phyloP scores from a whole-genome alignment of 1,140 invertebrate species.

The Ceratina australensis region DNA sequence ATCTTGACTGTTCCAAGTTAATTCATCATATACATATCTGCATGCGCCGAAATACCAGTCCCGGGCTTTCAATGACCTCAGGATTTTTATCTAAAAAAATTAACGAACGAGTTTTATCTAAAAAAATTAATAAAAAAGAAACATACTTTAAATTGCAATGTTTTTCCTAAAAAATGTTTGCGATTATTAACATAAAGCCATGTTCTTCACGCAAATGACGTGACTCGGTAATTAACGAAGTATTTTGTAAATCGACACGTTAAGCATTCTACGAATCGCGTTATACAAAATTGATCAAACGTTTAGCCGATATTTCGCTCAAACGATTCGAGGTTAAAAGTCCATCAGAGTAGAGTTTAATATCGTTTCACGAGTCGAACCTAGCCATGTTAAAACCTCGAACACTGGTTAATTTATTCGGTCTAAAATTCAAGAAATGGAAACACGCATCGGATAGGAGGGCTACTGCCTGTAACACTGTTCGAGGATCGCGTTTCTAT shows the following conservation, averaged over 20 bases:
- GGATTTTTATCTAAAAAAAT: too few species aligned
- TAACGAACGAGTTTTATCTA: too few species aligned
- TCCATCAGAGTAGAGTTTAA: conserved; percentile 27
- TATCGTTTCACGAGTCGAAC: neutral
- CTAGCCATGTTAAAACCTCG: neutral
- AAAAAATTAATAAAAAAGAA: too few species aligned
- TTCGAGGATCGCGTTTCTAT: neutral
- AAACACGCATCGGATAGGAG: too few species aligned
- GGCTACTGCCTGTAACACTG: neutral
- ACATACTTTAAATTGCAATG: too few species aligned
- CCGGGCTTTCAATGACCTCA: too few species aligned
- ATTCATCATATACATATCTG: too few species aligned
- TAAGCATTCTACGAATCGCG: neutral
- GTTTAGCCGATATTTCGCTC: neutral
- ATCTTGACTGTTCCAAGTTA: too few species aligned
- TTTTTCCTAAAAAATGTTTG: too few species aligned
- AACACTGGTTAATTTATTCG: conserved; percentile 2
- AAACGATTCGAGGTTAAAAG: neutral
- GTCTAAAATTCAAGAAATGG: neutral
- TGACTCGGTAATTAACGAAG: conserved; percentile 32
- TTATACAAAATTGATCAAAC: conserved; percentile 6
- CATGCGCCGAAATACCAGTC: too few species aligned
- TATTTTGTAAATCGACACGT: conserved; percentile 8
- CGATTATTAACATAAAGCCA: too few species aligned
- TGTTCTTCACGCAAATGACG: too few species aligned